Conservation (phyloP, 2,113 vertebrate species). For the Malurus melanocephalus region DNA sequence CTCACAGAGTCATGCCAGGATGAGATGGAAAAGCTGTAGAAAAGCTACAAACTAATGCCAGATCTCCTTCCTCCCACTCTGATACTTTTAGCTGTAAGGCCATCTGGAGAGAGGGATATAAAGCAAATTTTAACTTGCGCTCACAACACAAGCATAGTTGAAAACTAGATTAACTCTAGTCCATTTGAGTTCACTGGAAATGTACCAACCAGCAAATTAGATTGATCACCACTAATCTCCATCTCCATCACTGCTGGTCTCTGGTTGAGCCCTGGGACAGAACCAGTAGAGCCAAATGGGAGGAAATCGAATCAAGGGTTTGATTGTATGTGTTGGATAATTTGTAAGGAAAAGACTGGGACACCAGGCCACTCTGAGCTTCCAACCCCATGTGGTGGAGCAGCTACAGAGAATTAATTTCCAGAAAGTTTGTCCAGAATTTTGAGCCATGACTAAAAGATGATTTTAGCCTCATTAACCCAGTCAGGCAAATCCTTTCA, state of each 20-base stretch:
- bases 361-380: neutral
- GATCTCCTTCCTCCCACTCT: neutral
- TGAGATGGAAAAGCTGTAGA: neutral
- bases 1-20: neutral
- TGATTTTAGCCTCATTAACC: neutral
- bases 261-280: neutral
- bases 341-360: neutral
- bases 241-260: neutral
- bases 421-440: neutral
- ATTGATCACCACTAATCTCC: neutral
- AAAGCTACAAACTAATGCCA: neutral
- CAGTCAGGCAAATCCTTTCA: neutral
- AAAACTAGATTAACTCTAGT: constrained; percentile 13
- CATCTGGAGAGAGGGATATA: neutral
- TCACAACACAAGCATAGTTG: neutral
- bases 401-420: neutral
- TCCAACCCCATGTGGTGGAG: neutral
- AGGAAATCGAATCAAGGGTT: neutral
- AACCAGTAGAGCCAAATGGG: neutral
- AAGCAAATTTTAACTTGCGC: neutral
- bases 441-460: neutral
- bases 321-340: neutral
- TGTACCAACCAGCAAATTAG: neutral
- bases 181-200: neutral
- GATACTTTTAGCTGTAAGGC: neutral